Evolutionary conservation across 2,888 invertebrate genomes (phyloP), one percentile per base, ranked within the genome.

Genomic region (Psylliodes chrysocephalus): DNA sequence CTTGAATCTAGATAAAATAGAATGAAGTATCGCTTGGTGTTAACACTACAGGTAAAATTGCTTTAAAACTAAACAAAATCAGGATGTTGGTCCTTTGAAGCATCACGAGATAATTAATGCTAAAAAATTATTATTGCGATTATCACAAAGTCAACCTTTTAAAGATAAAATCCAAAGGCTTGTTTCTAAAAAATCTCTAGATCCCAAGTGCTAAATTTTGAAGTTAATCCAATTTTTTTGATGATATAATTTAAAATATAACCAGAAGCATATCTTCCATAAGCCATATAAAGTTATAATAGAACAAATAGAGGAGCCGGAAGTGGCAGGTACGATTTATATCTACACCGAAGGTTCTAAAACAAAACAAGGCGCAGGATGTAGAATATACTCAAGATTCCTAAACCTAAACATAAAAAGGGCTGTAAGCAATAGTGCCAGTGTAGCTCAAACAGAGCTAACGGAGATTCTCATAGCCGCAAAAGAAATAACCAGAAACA

Each of bases 201-300:
- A n/a, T n/a, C n/a, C n/a, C n/a, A n/a, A n/a, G 17, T 38, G 38
- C 19, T 40, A 47, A 47, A 38, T 28, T n/a, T 42, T 47, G 17
- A 28, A 18, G 17, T 22, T 56, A 38, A 63, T 30, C 47, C 56
- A n/a, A 56, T 1, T 47, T 63, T 56, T 8, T 56, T 30, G 59
- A 51, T 12, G 25, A 18, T 12, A 19, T 5, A n/a, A 14, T 12
- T 52, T 65, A 12, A 7, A 19, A 7, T 55, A 38, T 46, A 51
- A 64, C n/a, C n/a, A n/a, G n/a, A n/a, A n/a, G n/a, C n/a, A n/a
- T n/a, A n/a, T n/a, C n/a, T n/a, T n/a, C n/a, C n/a, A n/a, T n/a
- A n/a, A n/a, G n/a, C n/a, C n/a, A n/a, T n/a, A n/a, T n/a, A n/a
- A n/a, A n/a, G n/a, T n/a, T n/a, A n/a, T n/a, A n/a, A n/a, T n/a